phyloP scores from a whole-genome alignment of 2,797 vertebrate genomes.

The Xiphophorus birchmanni region DNA sequence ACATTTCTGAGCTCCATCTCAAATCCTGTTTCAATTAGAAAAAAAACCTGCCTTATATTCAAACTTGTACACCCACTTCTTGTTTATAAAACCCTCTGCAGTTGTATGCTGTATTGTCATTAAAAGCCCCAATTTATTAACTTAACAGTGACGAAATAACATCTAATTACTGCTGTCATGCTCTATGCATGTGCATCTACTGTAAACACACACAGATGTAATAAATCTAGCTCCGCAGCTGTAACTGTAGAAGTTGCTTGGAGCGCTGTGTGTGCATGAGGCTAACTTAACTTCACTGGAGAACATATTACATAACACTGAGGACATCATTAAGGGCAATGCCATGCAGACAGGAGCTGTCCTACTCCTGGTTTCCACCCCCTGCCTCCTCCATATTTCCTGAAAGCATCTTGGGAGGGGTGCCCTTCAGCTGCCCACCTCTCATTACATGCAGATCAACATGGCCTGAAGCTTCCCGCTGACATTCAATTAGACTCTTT shows the following conservation, averaged over 20 bases:
- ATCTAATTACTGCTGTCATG: neutral
- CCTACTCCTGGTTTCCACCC: constrained; percentile 21
- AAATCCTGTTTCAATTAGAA: neutral
- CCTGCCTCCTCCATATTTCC: constrained; percentile 19
- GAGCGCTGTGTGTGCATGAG: constrained; percentile 23
- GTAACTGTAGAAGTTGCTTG: constrained; percentile 10
- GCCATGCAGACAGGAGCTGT: constrained; percentile 42
- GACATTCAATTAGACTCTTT: constrained; percentile 74
- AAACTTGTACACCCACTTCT: neutral
- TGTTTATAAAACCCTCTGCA: neutral
- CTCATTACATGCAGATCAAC: constrained; percentile 61
- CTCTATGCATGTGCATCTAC: neutral
- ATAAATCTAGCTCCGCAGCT: constrained; percentile 7
- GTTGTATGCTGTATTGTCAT: neutral
- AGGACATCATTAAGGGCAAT: constrained; percentile 69
- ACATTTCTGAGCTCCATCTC: neutral
- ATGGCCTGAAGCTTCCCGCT: constrained; percentile 57
- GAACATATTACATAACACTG: constrained; percentile 65
- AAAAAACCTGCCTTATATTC: neutral
- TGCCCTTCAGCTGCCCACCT: constrained; percentile 63
- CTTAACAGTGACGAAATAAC: neutral
- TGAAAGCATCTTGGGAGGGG: constrained; percentile 55
- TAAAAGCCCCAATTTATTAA: neutral
- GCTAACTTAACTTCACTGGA: constrained; percentile 60
- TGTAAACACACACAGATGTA: constrained; percentile 5